Base-by-base conservation (phyloP, 1,140 invertebrate genomes). In the Uloborus diversus region DNA sequence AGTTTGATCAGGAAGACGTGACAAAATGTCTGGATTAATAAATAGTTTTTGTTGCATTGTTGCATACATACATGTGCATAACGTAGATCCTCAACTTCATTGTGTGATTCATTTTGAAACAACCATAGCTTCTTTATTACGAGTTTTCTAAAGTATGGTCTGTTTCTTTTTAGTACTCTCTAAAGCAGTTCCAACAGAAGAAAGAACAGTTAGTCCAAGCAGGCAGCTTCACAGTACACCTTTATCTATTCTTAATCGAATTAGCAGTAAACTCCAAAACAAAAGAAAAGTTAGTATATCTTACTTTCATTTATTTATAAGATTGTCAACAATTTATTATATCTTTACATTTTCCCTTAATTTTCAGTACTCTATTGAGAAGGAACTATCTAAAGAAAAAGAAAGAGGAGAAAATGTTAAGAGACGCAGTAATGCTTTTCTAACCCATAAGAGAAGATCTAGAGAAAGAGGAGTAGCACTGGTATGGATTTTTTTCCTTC, bases 301-400 rank as follows among this genome's bases (percentile, higher is more conserved):
- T 27, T 35, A 42, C 37, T 59, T 4, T 28, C 11, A n/a, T 47
- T 3, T 59, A 59, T 62, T 0, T n/a, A 51, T 28, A 4, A 66
- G 4, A 47, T 17, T 28, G 11, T 25, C 2, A 66, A 66, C 14
- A 17, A 25, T 35, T 66, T 13, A 20, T 4, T n/a, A 17, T 35
- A n/a, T 17, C 23, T 2, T 35, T 14, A 14, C 35, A n/a, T 35
- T 33, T 64, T 33, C 9, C 0, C 35, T n/a, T 35, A 61, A 35
- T 64, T 64, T 51, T 53, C 23, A 81, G 79, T 75, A 81, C 53
- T 81, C 79, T 28, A 27, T 81, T 30, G 79, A 81, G 69, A 73
- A 61, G 37, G 79, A 81, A 51, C 47, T 65, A 3, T 35, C 79
- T 20, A 81, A 75, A 75, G 79, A 81, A 25, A 81, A 32, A 49